Conservation (phyloP, 2,113 vertebrate genomes). For the Candoia aspera region DNA sequence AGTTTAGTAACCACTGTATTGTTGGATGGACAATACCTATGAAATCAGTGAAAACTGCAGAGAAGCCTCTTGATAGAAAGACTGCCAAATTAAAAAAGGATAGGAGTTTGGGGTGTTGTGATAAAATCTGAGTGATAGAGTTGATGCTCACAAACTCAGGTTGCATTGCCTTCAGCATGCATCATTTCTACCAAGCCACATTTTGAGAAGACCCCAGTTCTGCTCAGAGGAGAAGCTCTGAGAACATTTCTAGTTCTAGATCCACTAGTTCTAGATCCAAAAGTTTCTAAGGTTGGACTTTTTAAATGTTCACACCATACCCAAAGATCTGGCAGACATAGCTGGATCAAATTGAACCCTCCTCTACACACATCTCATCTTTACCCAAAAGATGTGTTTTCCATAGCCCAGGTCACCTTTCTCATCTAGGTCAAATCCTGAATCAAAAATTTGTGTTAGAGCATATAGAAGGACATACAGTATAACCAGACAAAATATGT, state of each 20-base stretch:
- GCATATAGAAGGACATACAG: too few species aligned
- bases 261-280: not conserved
- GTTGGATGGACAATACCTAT: not conserved
- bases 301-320: not conserved
- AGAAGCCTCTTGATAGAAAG: not conserved
- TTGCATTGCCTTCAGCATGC: not conserved
- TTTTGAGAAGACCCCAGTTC: not conserved
- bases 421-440: not conserved
- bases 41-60: not conserved
- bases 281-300: not conserved
- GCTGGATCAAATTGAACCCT: not conserved
- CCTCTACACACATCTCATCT: not conserved
- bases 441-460: not conserved
- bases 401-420: not conserved
- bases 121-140: not conserved
- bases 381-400: not conserved
- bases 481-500: not conserved
- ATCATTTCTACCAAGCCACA: not conserved
- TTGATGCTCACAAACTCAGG: not conserved
- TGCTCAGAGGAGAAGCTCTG: not conserved
- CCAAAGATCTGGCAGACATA: not conserved
- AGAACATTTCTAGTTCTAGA: not conserved
- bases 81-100: not conserved
- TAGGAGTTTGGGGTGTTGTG: not conserved
- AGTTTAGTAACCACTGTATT: too few species aligned